Evolutionary conservation across 2,797 vertebrate genomes (phyloP).

Genomic region (Tachyglossus aculeatus): DNA sequence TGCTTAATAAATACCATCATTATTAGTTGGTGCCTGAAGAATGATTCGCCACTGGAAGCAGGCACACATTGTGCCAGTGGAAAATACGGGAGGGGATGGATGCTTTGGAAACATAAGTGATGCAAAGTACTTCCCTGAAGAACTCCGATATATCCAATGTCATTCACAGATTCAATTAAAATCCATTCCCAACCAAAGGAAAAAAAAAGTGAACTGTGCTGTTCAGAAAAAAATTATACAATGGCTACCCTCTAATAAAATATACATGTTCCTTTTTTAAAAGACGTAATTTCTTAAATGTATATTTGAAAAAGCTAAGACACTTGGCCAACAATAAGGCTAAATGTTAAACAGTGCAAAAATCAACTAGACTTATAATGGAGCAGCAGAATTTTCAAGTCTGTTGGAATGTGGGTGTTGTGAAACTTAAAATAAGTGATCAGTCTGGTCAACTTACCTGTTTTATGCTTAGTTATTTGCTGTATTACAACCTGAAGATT

Average conservation of each 20-base stretch:
- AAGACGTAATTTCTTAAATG: background rate
- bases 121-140: no score
- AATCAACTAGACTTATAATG: background rate
- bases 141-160: no score
- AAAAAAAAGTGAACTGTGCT: background rate
- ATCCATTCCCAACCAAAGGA: background rate
- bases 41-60: no score
- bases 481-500: conserved; percentile 71
- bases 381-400: background rate
- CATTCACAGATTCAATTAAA: background rate
- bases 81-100: no score
- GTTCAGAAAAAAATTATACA: background rate
- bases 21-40: no score
- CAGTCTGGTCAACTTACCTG: conserved; percentile 67
- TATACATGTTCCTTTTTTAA: background rate
- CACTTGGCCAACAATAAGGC: background rate
- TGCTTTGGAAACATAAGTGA: no score
- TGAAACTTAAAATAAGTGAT: no score
- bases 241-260: background rate
- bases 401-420: no score
- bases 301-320: background rate
- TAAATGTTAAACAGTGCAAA: background rate
- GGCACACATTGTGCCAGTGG: no score
- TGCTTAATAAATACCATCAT: no score
- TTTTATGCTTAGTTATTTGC: conserved; percentile 76